Conservation (phyloP, 2,797 vertebrate genomes). For the Galago senegalensis region DNA sequence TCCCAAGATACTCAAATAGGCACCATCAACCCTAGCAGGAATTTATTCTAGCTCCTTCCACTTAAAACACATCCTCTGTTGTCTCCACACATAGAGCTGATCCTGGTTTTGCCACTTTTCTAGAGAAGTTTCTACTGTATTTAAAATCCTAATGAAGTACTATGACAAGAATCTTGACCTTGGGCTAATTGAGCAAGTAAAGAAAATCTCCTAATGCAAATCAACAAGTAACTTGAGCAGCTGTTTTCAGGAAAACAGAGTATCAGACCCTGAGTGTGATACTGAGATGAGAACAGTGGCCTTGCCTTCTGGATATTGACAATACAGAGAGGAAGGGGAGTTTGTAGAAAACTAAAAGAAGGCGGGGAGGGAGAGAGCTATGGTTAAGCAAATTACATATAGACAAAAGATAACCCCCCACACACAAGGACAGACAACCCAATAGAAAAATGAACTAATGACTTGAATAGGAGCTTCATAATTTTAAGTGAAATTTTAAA, state of each 20-base stretch:
- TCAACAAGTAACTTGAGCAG: background rate
- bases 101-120: background rate
- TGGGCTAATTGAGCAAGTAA: background rate
- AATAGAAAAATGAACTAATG: slow-evolving; percentile 11
- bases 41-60: background rate
- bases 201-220: background rate
- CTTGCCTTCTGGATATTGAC: background rate
- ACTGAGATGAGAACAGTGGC: background rate
- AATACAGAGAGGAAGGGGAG: background rate
- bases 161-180: background rate
- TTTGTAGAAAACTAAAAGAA: background rate
- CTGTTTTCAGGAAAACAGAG: background rate
- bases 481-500: background rate
- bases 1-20: background rate
- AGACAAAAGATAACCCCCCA: no score
- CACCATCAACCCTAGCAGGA: background rate
- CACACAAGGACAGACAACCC: background rate
- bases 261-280: background rate
- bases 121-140: background rate
- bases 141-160: background rate
- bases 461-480: background rate
- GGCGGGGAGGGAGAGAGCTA: no score
- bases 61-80: background rate
- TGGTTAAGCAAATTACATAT: background rate
- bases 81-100: background rate